Base-by-base conservation (phyloP, 2,113 vertebrate genomes). In the Nyctereutes procyonoides region DNA sequence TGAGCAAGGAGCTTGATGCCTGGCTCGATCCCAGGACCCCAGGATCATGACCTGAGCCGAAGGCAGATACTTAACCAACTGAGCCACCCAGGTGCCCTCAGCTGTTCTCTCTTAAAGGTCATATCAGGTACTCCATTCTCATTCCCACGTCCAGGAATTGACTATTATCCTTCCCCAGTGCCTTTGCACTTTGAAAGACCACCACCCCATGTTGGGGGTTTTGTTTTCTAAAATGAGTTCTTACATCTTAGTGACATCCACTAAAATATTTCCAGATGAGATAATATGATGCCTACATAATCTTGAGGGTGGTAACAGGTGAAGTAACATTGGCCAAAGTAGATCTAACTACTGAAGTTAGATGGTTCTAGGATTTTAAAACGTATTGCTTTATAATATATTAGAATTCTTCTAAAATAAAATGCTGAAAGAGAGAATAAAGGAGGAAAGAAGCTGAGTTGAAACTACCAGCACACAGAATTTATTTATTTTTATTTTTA, bases 181-280 rank as follows among this genome's bases (percentile, higher is more conserved):
- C 0, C 1, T 60, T 55, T 87, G 74, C 30, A 81, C 26, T 81
- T 81, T 85, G 38, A 85, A 92, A 95, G 62, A 10, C 17, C 35
- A 38, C 55, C 55, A 38, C 6, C 38, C 15, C 24, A 53, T 43
- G 4, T 2, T 69, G 4, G 16, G 28, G 5, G 6, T 43, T 71
- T 80, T 62, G 3, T 51, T 69, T 89, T 43, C 69, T 88, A 35
- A 58, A 84, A 62, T 63, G 60, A 71, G 62, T 38, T 53, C 58
- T 43, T 67, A 43, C 38, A 43, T 43, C 77, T 53, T 28, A 91
- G 16, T 55, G 81, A 62, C 80, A 73, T 56, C 51, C 74, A 82
- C 65, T 96, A 38, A 80, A 92, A 62, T 77, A 90, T 67, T 90
- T 84, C 82, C 53, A 88, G 60, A 63, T 94, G 43, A 32, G 60